Evolutionary conservation across 2,797 vertebrate genomes (phyloP).

Genomic region (Adrianichthys oophorus): DNA sequence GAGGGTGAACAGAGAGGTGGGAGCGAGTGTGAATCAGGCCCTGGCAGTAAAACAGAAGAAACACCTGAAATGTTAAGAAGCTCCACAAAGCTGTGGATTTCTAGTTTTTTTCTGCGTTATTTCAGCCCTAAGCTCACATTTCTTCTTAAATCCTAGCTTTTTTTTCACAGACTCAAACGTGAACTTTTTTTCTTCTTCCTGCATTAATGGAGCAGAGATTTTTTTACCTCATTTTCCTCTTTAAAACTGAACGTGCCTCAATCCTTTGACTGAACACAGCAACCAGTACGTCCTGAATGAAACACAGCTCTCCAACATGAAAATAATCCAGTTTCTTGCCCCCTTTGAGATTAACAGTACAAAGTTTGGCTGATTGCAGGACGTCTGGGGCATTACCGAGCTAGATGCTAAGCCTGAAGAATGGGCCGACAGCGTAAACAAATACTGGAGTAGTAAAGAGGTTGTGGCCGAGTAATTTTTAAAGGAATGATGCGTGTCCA

Average conservation of each 20-base stretch:
- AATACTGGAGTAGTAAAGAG: slow-evolving; percentile 55
- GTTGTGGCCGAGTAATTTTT: slow-evolving; percentile 49
- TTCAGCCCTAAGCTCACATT: neutral
- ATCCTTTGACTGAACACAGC: neutral
- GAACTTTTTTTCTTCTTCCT: slow-evolving; percentile 56
- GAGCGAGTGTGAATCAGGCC: neutral
- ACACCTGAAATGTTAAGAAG: neutral
- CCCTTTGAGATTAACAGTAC: slow-evolving; percentile 30
- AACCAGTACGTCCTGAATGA: slow-evolving; percentile 8
- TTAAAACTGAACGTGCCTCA: slow-evolving; percentile 21
- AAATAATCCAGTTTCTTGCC: slow-evolving; percentile 26
- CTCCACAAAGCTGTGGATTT: neutral
- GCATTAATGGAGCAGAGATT: too few species aligned
- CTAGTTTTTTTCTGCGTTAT: neutral
- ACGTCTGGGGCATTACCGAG: slow-evolving; percentile 44
- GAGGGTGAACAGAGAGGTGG: neutral
- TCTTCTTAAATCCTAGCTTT: slow-evolving; percentile 20
- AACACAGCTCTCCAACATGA: slow-evolving; percentile 16
- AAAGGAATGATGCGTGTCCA: slow-evolving; percentile 61
- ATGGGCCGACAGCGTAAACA: slow-evolving; percentile 60
- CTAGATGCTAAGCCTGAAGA: slow-evolving; percentile 52
- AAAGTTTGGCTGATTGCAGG: slow-evolving; percentile 52
- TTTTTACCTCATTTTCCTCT: slow-evolving; percentile 25
- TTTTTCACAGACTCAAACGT: slow-evolving; percentile 41
- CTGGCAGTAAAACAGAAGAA: neutral